Percentiles rank a stretch among this genome's conserved stretches.
Evolutionary conservation across 2,888 invertebrate genomes (phyloP).

Genomic region (Ommatoiulus sabulosus): DNA sequence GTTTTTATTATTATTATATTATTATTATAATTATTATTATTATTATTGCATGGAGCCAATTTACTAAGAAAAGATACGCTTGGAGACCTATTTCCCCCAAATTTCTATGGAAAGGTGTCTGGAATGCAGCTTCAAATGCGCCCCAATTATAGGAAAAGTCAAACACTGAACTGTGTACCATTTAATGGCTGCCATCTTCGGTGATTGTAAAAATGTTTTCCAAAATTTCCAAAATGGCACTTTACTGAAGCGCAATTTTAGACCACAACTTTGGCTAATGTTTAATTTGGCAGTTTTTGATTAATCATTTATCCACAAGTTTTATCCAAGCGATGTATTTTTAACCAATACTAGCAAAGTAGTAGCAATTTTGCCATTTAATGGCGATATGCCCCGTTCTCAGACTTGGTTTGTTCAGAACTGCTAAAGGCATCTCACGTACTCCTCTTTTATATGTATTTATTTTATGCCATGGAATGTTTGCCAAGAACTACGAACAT

Average conservation of each 20-base stretch:
- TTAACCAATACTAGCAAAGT: neutral
- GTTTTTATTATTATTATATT: conserved; percentile 51
- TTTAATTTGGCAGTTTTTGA: neutral
- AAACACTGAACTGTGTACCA: neutral
- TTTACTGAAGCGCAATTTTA: neutral
- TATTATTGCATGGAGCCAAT: conserved; percentile 47
- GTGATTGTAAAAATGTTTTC: neutral
- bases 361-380: neutral
- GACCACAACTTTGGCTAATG: neutral
- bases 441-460: conserved; percentile 10
- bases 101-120: neutral
- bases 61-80: conserved; percentile 45
- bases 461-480: neutral
- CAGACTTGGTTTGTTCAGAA: neutral
- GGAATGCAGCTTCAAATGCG: neutral
- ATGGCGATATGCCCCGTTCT: neutral
- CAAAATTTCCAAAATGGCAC: neutral
- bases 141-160: neutral
- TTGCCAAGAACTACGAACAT: neutral
- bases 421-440: neutral
- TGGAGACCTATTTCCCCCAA: conserved; percentile 45
- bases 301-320: too few relatives aligned
- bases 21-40: conserved; percentile 50
- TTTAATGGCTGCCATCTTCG: neutral
- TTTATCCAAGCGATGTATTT: neutral